Evolutionary conservation across 2,113 vertebrate genomes (phyloP).

Genomic region (Crotalus tigris): DNA sequence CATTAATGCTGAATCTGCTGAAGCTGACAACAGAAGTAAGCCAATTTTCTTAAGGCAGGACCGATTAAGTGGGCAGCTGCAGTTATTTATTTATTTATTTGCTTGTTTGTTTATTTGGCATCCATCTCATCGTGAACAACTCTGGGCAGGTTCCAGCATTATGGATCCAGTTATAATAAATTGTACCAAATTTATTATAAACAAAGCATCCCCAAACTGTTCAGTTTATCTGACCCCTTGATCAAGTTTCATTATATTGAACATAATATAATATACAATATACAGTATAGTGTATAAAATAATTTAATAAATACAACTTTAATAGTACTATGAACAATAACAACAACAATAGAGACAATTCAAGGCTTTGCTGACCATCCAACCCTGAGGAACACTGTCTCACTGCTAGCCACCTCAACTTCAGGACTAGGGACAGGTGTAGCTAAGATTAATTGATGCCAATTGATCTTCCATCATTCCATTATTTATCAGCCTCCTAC

Average conservation of each 20-base stretch:
- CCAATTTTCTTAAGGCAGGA: constrained; percentile 12
- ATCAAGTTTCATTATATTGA: background rate
- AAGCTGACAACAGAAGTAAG: constrained; percentile 38
- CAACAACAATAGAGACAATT: background rate
- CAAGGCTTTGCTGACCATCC: background rate
- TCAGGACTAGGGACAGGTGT: background rate
- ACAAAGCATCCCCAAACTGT: background rate
- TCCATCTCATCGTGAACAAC: background rate
- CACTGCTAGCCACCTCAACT: background rate
- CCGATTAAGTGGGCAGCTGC: background rate
- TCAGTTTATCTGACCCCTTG: background rate
- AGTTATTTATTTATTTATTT: background rate
- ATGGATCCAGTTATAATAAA: background rate
- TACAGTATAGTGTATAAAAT: background rate
- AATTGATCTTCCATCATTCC: background rate
- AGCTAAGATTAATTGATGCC: background rate
- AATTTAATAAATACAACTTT: background rate
- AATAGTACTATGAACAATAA: background rate
- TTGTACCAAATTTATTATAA: background rate
- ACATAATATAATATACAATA: background rate
- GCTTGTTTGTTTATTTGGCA: background rate
- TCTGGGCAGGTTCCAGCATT: background rate
- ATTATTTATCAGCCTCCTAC: background rate
- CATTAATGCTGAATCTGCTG: constrained; percentile 32
- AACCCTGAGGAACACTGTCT: background rate